Evolutionary conservation across 2,888 invertebrate species (phyloP).

Genomic region (Lysandra bellargus): DNA sequence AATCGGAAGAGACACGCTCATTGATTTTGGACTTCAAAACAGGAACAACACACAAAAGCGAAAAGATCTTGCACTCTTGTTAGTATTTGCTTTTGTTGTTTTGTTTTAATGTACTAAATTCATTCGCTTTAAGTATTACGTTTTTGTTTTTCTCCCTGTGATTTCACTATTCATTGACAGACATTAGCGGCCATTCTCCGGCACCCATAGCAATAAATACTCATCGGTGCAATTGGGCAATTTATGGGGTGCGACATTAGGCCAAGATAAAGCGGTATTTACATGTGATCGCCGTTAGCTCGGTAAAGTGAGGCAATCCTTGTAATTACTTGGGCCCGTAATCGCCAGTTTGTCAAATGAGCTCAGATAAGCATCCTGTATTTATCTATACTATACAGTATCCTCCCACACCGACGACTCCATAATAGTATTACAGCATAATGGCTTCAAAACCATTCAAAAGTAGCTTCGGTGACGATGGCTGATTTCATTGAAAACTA

Average conservation of each 20-base stretch:
- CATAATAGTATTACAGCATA: too few relatives aligned
- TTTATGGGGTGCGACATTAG: slow-evolving; percentile 25
- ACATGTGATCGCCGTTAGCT: slow-evolving; percentile 21
- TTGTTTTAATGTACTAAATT: too few relatives aligned
- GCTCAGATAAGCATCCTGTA: neutral
- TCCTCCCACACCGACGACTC: too few relatives aligned
- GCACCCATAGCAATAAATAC: neutral
- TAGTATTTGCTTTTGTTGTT: too few relatives aligned
- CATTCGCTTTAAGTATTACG: too few relatives aligned
- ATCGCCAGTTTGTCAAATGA: slow-evolving; percentile 11
- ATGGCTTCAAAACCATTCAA: too few relatives aligned
- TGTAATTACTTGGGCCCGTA: slow-evolving; percentile 1
- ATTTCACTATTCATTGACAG: neutral
- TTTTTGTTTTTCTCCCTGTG: too few relatives aligned
- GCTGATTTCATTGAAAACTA: too few relatives aligned
- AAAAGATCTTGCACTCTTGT: too few relatives aligned
- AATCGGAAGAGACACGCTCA: neutral
- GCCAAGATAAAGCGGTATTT: slow-evolving; percentile 18
- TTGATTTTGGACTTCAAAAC: neutral
- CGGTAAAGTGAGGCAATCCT: neutral
- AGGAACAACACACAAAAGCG: too few relatives aligned
- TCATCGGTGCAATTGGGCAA: slow-evolving; percentile 19
- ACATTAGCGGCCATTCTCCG: neutral
- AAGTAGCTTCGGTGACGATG: too few relatives aligned
- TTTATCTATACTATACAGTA: neutral